Evolutionary conservation across 2,113 vertebrate genomes (phyloP).

Genomic region (Neoarius graeffei): DNA sequence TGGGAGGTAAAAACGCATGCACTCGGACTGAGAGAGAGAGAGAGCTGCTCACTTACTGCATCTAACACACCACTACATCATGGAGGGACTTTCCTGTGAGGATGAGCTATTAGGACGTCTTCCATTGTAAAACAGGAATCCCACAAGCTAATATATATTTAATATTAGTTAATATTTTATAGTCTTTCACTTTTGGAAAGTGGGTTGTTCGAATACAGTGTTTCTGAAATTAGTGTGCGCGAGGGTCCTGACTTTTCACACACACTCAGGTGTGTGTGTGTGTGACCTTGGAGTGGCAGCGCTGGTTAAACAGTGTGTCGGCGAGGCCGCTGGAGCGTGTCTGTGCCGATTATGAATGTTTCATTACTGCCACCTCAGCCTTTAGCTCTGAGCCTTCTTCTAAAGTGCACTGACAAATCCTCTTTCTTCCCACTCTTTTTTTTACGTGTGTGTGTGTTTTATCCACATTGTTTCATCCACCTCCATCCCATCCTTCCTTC

Average conservation of each 20-base stretch:
- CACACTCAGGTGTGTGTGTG: constrained; percentile 53
- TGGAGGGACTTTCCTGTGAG: neutral
- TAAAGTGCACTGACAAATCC: constrained; percentile 75
- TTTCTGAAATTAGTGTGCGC: constrained; percentile 44
- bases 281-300: constrained; percentile 77
- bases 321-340: constrained; percentile 76
- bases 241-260: constrained; percentile 34
- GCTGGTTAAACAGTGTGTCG: constrained; percentile 76
- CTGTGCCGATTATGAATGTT: constrained; percentile 81
- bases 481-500: constrained; percentile 12
- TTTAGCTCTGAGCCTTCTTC: constrained; percentile 65
- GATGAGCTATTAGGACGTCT: neutral
- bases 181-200: neutral
- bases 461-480: constrained; percentile 25
- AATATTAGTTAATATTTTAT: neutral
- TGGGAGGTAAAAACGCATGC: constrained; percentile 32
- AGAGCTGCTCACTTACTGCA: neutral
- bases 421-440: constrained; percentile 72
- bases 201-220: constrained; percentile 53
- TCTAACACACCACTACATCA: neutral
- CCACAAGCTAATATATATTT: neutral
- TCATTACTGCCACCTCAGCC: constrained; percentile 80
- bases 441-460: neutral
- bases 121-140: neutral
- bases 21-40: constrained; percentile 1